phyloP scores from a whole-genome alignment of 2,113 vertebrate genomes.

The Ctenomys sociabilis region DNA sequence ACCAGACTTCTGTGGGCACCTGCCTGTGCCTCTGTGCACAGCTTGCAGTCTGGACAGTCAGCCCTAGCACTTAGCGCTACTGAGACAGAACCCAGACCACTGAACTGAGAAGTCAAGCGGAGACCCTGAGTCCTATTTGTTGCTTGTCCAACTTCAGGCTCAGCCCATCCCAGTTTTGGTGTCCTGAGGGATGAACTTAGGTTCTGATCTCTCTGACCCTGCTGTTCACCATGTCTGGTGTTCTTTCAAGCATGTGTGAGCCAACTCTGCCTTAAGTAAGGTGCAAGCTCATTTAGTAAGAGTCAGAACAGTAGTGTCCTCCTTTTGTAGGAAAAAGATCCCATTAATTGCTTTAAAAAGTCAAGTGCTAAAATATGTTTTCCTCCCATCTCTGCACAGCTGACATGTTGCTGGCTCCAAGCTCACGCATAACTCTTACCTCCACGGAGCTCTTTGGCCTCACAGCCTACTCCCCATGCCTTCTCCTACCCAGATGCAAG shows the following conservation, averaged over 20 bases:
- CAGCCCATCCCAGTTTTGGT: neutral
- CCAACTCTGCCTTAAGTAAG: neutral
- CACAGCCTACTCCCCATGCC: too few species aligned
- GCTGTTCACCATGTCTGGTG: neutral
- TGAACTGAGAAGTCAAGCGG: neutral
- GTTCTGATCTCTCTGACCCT: neutral
- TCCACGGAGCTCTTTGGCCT: neutral
- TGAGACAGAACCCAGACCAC: neutral
- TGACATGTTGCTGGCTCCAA: neutral
- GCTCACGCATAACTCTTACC: neutral
- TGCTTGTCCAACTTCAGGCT: neutral
- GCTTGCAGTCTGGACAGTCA: neutral
- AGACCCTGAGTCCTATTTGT: neutral
- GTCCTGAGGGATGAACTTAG: neutral
- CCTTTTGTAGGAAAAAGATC: neutral
- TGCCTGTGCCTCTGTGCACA: neutral
- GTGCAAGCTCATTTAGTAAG: neutral
- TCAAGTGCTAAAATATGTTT: neutral
- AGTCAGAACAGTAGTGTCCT: neutral
- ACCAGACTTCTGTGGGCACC: neutral
- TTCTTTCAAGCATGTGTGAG: neutral
- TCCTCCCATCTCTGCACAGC: neutral
- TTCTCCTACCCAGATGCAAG: neutral
- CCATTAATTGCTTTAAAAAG: neutral
- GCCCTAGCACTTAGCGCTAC: neutral